Evolutionary conservation across 2,888 invertebrate species (phyloP), one percentile per base, ranked within the genome.

Genomic region (Netelia melanura): DNA sequence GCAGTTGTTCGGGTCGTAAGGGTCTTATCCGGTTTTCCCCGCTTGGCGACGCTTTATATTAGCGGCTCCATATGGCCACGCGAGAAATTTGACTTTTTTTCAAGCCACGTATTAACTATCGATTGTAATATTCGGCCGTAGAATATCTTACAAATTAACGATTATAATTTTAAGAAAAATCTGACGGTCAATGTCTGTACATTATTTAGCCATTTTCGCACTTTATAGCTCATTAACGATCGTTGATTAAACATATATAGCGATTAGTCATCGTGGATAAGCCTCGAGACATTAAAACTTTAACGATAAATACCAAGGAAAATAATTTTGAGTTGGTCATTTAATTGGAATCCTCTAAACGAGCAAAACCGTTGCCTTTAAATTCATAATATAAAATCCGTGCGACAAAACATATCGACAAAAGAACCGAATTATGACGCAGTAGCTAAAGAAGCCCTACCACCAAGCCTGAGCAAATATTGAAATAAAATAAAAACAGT

Each of bases 51-150:
- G 58, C 3, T 61, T 43, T 54, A 64, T 58, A 14, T 54, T 43
- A 14, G 25, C 62, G 74, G 38, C 17, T 67, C 54, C 74, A 83
- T 78, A 80, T 74, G 72, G 74, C 61, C 48, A 17, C 25, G 56
- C 56, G 71, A 30, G 61, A 58, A 74, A 54, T 52, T 74, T 78
- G 62, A 14, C 38, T 68, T 43, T 62, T 83, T 68, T 68, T 70
- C 21, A 44, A 76, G 44, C 38, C 3, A 68, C 58, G 9, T 23
- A 61, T 64, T 11, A n/a, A 17, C 38, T n/a, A 17, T 65, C n/a
- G 48, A 21, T 48, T 52, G 77, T 56, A 67, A 64, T 44, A 58
- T 2, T 58, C 17, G 8, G 23, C 21, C 21, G n/a, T 48, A 14
- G 10, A 14, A 14, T 48, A 48, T 48, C 48, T 14, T 48, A 48